phyloP scores from a whole-genome alignment of 1,140 invertebrate genomes.

The Formica exsecta region DNA sequence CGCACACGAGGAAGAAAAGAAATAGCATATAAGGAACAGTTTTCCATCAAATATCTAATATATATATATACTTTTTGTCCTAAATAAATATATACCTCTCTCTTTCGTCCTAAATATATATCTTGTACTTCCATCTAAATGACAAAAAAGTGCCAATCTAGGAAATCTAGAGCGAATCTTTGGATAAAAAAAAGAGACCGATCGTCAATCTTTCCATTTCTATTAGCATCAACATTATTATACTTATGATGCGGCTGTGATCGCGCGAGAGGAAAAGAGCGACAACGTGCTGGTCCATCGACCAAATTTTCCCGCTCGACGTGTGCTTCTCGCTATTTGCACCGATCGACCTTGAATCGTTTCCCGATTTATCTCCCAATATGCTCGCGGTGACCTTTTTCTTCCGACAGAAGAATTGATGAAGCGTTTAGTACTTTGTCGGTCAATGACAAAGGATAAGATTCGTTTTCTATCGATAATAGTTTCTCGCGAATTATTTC shows the following conservation, averaged over 20 bases:
- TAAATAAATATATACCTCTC: no score
- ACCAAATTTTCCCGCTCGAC: constrained; percentile 20
- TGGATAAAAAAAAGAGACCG: no score
- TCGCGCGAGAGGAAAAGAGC: background rate
- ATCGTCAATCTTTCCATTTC: background rate
- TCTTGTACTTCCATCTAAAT: no score
- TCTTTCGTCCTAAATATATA: no score
- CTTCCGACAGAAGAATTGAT: constrained; percentile 62
- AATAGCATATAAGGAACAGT: background rate
- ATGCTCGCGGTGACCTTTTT: constrained; percentile 30
- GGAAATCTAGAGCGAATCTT: no score
- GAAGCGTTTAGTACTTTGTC: constrained; percentile 45
- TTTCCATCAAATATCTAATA: no score
- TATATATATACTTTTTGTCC: no score
- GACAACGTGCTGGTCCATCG: constrained; percentile 49
- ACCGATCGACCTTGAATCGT: constrained; percentile 70
- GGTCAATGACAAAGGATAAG: background rate
- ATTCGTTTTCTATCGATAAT: background rate
- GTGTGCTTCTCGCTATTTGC: constrained; percentile 56
- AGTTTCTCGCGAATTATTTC: background rate
- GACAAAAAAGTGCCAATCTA: no score
- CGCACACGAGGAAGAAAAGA: background rate
- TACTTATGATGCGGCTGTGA: background rate
- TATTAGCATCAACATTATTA: background rate
- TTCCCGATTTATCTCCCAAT: constrained; percentile 24